Evolutionary conservation across 2,797 vertebrate species (phyloP).

Genomic region (Cuculus canorus): DNA sequence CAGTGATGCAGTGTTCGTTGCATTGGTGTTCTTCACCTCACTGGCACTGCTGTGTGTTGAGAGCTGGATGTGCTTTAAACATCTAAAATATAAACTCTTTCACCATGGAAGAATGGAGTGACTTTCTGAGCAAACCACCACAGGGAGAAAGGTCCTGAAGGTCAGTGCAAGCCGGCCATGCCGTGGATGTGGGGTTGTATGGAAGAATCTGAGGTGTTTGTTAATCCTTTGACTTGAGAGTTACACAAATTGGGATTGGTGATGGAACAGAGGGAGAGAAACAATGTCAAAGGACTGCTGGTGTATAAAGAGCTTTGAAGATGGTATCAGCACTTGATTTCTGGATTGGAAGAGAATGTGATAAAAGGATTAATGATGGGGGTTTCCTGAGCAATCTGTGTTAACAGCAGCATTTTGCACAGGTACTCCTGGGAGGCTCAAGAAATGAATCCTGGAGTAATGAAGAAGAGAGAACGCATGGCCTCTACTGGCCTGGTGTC

Average conservation of each 20-base stretch:
- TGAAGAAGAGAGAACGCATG: background rate
- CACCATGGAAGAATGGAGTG: background rate
- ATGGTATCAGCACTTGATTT: background rate
- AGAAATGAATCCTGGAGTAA: background rate
- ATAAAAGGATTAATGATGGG: background rate
- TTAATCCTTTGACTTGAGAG: background rate
- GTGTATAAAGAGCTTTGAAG: background rate
- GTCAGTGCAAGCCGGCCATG: background rate
- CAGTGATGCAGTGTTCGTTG: fast-evolving
- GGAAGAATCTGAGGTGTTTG: background rate
- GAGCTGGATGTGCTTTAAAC: background rate
- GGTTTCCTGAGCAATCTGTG: background rate
- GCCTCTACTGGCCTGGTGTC: background rate
- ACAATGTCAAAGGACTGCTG: background rate
- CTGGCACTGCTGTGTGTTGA: background rate
- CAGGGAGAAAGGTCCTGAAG: background rate
- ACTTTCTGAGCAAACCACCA: background rate
- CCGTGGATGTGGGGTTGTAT: background rate
- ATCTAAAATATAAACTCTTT: background rate
- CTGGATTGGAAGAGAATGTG: background rate
- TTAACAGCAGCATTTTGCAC: background rate
- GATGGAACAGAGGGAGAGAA: background rate
- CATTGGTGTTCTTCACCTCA: background rate
- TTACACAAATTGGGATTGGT: background rate
- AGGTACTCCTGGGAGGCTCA: background rate